These are phyloP conservation scores for Lysandra bellargus DNA, from an alignment of 2,888 invertebrate genomes.

Conservation along the genomic window DNA sequence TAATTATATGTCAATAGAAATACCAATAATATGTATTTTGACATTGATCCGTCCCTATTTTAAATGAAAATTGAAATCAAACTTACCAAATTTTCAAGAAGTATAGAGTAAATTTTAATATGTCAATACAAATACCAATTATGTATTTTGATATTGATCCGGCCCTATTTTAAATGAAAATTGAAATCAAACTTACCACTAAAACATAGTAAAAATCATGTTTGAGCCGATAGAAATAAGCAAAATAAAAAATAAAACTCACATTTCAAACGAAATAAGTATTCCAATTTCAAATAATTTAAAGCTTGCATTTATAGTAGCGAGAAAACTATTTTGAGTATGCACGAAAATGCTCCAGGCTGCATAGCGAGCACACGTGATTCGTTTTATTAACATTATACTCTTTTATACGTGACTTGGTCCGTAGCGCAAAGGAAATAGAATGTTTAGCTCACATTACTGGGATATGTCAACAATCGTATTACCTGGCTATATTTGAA, in stretches of 20 bases:
- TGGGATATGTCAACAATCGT: no score
- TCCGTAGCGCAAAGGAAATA: neutral
- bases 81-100: no score
- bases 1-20: no score
- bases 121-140: no score
- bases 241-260: neutral
- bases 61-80: no score
- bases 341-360: neutral
- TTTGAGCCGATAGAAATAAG: neutral
- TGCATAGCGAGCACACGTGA: neutral
- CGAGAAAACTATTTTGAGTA: neutral
- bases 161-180: no score
- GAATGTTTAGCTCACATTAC: neutral
- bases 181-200: neutral
- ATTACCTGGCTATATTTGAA: no score
- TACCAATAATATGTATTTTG: no score
- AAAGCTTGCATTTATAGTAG: neutral
- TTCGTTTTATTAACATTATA: conserved; percentile 11
- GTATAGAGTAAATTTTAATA: no score
- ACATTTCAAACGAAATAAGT: neutral
- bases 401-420: neutral
- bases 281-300: conserved; percentile 1
- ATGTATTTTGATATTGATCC: no score
- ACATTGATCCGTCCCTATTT: no score
- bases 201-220: neutral